Evolutionary conservation across 2,113 vertebrate genomes (phyloP).

Genomic region (Antennarius striatus): DNA sequence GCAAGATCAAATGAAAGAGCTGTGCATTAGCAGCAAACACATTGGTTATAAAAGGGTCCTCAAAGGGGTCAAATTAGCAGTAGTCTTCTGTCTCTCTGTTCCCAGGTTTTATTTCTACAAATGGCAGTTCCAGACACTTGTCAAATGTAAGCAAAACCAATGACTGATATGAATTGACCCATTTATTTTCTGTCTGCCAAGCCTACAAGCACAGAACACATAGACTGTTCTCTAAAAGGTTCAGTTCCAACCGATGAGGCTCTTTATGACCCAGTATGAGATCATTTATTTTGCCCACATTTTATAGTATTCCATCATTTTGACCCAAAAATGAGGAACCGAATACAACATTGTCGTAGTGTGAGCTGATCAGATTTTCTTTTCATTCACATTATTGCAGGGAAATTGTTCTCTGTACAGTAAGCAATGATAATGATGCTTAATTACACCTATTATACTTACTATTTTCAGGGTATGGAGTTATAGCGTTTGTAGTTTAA

Average conservation of each 20-base stretch:
- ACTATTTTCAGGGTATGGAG: too few relatives aligned
- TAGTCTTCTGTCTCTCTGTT: not conserved
- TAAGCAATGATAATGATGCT: not conserved
- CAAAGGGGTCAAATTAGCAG: not conserved
- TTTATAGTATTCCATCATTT: constrained; percentile 8
- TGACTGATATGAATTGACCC: not conserved
- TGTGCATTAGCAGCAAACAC: constrained; percentile 17
- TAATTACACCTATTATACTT: not conserved
- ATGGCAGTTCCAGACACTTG: not conserved
- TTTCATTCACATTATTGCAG: not conserved
- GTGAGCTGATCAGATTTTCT: not conserved
- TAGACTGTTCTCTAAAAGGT: not conserved
- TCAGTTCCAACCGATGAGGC: not conserved
- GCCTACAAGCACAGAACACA: not conserved
- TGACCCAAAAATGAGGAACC: constrained; percentile 13
- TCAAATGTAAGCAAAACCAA: not conserved
- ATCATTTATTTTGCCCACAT: constrained; percentile 15
- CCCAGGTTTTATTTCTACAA: not conserved
- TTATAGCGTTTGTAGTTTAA: not conserved
- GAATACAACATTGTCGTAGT: too few relatives aligned
- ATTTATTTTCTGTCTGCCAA: not conserved
- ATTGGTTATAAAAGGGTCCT: constrained; percentile 20
- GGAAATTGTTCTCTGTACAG: constrained; percentile 6
- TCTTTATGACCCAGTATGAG: not conserved
- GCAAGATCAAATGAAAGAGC: constrained; percentile 17